Percentiles rank a stretch among this genome's conserved stretches.
Evolutionary conservation across 2,888 invertebrate genomes (phyloP).

Genomic region (Syrphus vitripennis): DNA sequence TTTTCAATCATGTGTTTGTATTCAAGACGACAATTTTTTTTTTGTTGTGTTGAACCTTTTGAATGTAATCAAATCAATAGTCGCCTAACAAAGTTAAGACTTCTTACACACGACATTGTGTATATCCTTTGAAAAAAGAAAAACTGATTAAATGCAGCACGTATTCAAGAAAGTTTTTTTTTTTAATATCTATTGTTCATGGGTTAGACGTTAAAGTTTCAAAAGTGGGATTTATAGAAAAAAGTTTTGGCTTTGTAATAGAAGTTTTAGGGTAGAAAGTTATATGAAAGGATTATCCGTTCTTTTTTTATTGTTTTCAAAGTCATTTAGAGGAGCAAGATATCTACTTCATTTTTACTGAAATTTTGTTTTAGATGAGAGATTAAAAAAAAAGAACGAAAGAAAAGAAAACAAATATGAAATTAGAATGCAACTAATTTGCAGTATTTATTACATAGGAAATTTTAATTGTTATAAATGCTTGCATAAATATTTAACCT

Average conservation of each 20-base stretch:
- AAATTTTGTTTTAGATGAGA: background rate
- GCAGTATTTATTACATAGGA: no score
- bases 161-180: constrained; percentile 11
- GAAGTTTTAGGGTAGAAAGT: background rate
- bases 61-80: background rate
- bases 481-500: no score
- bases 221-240: background rate
- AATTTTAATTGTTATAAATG: no score
- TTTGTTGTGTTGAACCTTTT: background rate
- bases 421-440: no score
- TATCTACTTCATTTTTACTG: background rate
- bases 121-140: background rate
- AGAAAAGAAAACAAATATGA: background rate
- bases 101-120: background rate
- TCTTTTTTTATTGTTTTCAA: background rate
- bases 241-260: constrained; percentile 6
- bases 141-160: constrained; percentile 15
- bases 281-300: background rate
- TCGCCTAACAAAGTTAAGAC: background rate
- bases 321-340: background rate
- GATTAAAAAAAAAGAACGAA: background rate
- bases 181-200: background rate
- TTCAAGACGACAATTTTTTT: background rate
- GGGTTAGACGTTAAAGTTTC: background rate
- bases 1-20: background rate